Percentiles rank a stretch among this genome's conserved stretches.
phyloP scores from a whole-genome alignment of 2,888 invertebrate species.

The Agriopis marginaria region DNA sequence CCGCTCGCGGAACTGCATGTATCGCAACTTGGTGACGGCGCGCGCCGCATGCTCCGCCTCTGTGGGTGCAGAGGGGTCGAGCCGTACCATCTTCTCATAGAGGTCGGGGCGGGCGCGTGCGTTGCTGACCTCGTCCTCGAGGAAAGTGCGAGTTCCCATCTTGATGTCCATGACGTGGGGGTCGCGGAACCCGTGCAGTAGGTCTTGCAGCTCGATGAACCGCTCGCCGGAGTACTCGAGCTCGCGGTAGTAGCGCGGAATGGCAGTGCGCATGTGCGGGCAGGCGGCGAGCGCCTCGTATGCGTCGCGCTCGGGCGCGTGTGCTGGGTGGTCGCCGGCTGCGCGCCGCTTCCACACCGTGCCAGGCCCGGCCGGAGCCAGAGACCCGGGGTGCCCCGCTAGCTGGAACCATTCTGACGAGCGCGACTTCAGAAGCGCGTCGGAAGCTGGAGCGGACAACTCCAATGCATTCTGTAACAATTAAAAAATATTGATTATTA shows the following conservation, averaged over 20 bases:
- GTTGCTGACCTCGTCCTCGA: constrained; percentile 97
- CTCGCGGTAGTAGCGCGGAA: constrained; percentile 94
- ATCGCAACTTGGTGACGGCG: constrained; percentile 97
- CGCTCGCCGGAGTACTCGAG: constrained; percentile 92
- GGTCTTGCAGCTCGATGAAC: constrained; percentile 98
- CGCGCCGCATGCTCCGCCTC: constrained; percentile 91
- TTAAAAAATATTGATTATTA: not conserved
- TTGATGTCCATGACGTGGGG: constrained; percentile 99
- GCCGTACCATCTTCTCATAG: constrained; percentile 97
- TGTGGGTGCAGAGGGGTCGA: constrained; percentile 95
- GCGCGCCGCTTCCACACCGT: constrained; percentile 97
- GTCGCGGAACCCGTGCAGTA: constrained; percentile 95
- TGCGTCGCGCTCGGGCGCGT: constrained; percentile 91
- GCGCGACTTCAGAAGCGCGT: constrained; percentile 91
- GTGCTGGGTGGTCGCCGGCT: constrained; percentile 88
- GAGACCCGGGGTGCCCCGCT: constrained; percentile 96
- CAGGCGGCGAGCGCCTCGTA: constrained; percentile 94
- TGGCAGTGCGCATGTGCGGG: constrained; percentile 89
- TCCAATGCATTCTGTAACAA: constrained; percentile 94
- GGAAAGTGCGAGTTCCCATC: constrained; percentile 98
- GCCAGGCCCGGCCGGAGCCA: constrained; percentile 96
- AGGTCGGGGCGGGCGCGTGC: constrained; percentile 93
- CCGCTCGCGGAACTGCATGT: constrained; percentile 98
- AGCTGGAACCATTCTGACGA: constrained; percentile 94
- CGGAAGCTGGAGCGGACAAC: constrained; percentile 95